phyloP scores from a whole-genome alignment of 1,140 invertebrate species.

The Caenorhabditis latens region DNA sequence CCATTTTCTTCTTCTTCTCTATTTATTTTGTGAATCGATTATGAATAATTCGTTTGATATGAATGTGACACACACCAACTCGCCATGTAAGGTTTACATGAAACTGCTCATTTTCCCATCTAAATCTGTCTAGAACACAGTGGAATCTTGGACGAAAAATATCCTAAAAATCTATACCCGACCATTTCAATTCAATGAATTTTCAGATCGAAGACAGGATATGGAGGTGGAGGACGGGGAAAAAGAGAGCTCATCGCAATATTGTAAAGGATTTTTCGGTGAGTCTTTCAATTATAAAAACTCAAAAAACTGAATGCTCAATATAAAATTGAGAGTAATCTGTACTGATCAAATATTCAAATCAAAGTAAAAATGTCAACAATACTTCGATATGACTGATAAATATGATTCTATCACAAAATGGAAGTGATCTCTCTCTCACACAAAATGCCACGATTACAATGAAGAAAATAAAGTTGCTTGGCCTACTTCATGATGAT shows the following conservation, averaged over 20 bases:
- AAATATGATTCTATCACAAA: not conserved
- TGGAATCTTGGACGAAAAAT: too few relatives aligned
- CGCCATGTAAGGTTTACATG: constrained; percentile 35
- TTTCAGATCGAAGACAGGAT: constrained; percentile 32
- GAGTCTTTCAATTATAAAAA: constrained; percentile 1
- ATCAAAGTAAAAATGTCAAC: constrained; percentile 45
- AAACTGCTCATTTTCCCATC: not conserved
- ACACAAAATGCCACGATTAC: not conserved
- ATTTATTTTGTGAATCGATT: constrained; percentile 55
- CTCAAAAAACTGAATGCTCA: not conserved
- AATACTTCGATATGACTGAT: not conserved
- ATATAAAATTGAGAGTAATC: not conserved
- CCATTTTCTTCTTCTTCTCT: constrained; percentile 36
- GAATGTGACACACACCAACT: constrained; percentile 50
- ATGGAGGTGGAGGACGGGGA: constrained; percentile 34
- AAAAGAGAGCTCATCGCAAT: constrained; percentile 38
- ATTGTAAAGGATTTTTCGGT: constrained; percentile 49
- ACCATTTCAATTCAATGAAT: not conserved
- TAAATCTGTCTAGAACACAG: not conserved
- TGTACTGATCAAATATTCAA: constrained; percentile 43
- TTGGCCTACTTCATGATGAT: too few relatives aligned
- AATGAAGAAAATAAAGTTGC: not conserved
- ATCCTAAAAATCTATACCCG: too few relatives aligned
- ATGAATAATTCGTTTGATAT: constrained; percentile 56
- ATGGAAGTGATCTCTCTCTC: not conserved